phyloP scores from a whole-genome alignment of 2,888 invertebrate species.

The Subacronicta megacephala region DNA sequence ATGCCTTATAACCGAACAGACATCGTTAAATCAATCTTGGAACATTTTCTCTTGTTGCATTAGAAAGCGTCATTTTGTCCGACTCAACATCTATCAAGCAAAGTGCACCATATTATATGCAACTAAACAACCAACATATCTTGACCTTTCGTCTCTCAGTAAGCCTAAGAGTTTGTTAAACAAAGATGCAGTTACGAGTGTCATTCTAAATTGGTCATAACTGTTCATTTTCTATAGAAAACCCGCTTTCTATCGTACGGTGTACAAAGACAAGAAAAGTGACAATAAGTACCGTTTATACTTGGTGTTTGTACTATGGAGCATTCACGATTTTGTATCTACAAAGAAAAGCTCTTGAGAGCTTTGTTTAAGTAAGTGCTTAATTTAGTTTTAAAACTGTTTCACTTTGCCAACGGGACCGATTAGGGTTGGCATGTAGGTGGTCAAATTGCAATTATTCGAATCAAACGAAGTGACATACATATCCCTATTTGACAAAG shows the following conservation, averaged over 20 bases:
- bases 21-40: slow-evolving; percentile 18
- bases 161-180: neutral
- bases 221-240: slow-evolving; percentile 58
- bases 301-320: slow-evolving; percentile 3
- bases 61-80: slow-evolving; percentile 51
- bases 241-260: slow-evolving; percentile 49
- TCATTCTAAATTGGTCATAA: slow-evolving; percentile 23
- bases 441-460: no score
- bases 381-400: no score
- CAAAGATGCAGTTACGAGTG: slow-evolving; percentile 32
- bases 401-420: no score
- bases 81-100: slow-evolving; percentile 37
- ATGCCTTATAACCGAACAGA: no score
- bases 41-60: slow-evolving; percentile 35
- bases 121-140: slow-evolving; percentile 14
- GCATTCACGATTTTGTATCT: neutral
- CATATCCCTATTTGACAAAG: no score
- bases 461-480: no score
- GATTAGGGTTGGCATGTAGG: no score
- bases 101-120: slow-evolving; percentile 37
- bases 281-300: slow-evolving; percentile 20
- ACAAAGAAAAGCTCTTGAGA: neutral
- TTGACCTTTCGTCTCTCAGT: slow-evolving; percentile 10
- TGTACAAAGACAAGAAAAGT: slow-evolving; percentile 6
- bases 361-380: neutral